Percentiles rank a stretch among this genome's conserved stretches.
Evolutionary conservation across 2,113 vertebrate genomes (phyloP).

Genomic region (Marmota monax): DNA sequence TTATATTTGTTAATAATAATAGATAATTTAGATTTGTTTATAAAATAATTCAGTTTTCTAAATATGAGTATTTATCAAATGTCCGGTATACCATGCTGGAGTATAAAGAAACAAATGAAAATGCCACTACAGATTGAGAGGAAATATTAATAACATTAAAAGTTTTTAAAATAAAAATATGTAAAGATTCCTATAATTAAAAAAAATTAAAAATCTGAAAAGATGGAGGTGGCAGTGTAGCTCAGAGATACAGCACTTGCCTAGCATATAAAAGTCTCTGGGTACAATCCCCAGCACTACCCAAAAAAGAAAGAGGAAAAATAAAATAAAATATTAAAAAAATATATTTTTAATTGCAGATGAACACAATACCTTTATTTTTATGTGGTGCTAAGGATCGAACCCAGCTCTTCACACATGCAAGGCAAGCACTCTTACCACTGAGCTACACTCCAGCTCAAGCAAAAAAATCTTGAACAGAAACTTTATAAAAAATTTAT

Average conservation of each 20-base stretch:
- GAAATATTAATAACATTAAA: not conserved
- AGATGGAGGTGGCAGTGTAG: no score
- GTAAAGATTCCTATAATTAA: not conserved
- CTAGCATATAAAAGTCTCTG: no score
- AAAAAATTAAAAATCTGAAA: not conserved
- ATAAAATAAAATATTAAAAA: no score
- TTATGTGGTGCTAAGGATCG: no score
- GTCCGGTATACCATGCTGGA: not conserved
- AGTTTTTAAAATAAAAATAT: not conserved
- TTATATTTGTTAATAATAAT: slow-evolving; percentile 2
- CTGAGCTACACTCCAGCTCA: no score
- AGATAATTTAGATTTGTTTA: not conserved
- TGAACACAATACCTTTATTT: no score
- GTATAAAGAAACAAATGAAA: not conserved
- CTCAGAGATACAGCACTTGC: no score
- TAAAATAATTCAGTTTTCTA: not conserved
- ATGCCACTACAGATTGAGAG: not conserved
- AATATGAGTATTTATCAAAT: not conserved
- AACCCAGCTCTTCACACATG: no score
- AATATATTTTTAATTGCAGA: no score
- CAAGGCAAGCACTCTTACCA: no score
- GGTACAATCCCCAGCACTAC: no score
- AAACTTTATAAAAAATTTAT: not conserved
- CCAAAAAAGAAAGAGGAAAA: no score
- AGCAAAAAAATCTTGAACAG: not conserved